Percentiles rank a stretch among this genome's conserved stretches.
Evolutionary conservation across 2,797 vertebrate species (phyloP).

Genomic region (Miichthys miiuy): DNA sequence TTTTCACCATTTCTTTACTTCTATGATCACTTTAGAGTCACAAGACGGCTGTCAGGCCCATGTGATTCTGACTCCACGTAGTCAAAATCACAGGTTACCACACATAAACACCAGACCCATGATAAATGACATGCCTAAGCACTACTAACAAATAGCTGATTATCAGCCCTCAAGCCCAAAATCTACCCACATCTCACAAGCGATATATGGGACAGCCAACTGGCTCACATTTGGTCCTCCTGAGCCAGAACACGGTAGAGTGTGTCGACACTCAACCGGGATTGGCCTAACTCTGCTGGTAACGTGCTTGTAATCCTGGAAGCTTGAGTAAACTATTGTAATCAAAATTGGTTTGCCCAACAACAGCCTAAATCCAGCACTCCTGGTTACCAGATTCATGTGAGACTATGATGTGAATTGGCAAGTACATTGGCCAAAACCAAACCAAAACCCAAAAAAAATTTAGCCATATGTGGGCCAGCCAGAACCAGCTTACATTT

Average conservation of each 20-base stretch:
- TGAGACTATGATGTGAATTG: not conserved
- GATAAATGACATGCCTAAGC: not conserved
- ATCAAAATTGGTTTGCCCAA: not conserved
- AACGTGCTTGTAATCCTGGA: not conserved
- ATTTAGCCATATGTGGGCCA: not conserved
- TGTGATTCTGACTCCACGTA: not conserved
- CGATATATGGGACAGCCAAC: not conserved
- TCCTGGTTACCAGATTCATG: not conserved
- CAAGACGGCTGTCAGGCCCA: not conserved
- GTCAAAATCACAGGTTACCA: not conserved
- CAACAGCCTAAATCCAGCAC: not conserved
- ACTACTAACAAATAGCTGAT: conserved; percentile 5
- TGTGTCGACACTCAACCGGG: not conserved
- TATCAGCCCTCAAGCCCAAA: not conserved
- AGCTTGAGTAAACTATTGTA: not conserved
- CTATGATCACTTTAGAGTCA: not conserved
- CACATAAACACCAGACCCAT: not conserved
- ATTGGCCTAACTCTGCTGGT: not conserved
- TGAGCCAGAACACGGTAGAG: conserved; percentile 9
- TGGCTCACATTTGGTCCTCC: not conserved
- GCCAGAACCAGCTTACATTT: not conserved
- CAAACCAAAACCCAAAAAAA: no score
- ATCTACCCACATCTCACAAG: not conserved
- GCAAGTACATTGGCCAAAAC: not conserved
- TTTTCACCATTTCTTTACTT: not conserved